These are phyloP conservation scores for Pterostichus niger DNA, from an alignment of 2,888 invertebrate species.

Conservation along the genomic window DNA sequence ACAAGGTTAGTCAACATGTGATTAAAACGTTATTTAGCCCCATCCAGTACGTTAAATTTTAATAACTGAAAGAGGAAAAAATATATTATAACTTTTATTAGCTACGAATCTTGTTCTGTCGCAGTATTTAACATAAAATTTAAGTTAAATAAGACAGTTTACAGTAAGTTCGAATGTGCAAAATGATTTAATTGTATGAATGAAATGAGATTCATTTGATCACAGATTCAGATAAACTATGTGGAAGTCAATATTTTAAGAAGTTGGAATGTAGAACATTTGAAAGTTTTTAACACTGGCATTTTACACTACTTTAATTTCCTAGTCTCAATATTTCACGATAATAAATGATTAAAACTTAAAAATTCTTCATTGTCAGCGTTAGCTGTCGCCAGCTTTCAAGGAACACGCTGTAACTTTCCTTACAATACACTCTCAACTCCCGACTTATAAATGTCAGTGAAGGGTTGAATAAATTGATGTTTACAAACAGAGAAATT, in stretches of 20 bases:
- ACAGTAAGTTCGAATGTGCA: too few relatives aligned
- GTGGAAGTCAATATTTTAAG: conserved; percentile 30
- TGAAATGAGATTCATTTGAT: not conserved
- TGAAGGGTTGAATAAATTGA: conserved; percentile 76
- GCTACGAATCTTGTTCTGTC: too few relatives aligned
- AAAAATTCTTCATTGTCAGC: conserved; percentile 46
- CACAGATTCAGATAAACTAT: conserved; percentile 26
- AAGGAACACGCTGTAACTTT: conserved; percentile 37
- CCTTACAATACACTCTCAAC: conserved; percentile 74
- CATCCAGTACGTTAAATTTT: too few relatives aligned
- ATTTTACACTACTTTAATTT: conserved; percentile 48
- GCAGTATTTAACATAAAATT: too few relatives aligned
- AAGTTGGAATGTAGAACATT: conserved; percentile 45
- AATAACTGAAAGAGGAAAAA: too few relatives aligned
- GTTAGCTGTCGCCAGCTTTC: conserved; percentile 38
- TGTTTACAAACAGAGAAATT: conserved; percentile 76
- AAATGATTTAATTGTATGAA: too few relatives aligned
- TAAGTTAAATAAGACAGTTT: too few relatives aligned
- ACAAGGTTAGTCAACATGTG: too few relatives aligned
- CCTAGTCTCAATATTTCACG: conserved; percentile 47
- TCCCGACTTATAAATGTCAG: conserved; percentile 77
- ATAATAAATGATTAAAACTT: conserved; percentile 53
- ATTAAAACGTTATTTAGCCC: too few relatives aligned
- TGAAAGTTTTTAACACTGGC: conserved; percentile 28
- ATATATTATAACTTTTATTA: too few relatives aligned